Conservation (phyloP, 2,113 vertebrate species). For the Cyprinodon tularosa region DNA sequence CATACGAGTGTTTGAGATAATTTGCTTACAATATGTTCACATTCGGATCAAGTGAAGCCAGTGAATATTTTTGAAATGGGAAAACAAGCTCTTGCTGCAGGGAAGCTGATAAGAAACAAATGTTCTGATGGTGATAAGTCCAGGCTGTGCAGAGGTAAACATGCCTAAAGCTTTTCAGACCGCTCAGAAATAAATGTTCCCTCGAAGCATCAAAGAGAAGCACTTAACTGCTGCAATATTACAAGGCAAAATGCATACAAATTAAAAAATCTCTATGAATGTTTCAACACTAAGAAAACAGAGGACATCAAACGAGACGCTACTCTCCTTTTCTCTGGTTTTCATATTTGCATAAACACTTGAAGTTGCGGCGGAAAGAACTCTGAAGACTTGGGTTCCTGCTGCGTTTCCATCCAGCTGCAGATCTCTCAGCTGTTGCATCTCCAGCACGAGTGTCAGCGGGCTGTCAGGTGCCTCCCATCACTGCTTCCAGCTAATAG, state of each 20-base stretch:
- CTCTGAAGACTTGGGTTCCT: neutral
- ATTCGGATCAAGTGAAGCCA: neutral
- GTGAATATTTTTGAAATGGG: neutral
- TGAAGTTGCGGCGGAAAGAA: neutral
- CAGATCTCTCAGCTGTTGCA: neutral
- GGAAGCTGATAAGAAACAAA: conserved; percentile 9
- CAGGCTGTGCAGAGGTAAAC: neutral
- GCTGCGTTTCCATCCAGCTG: neutral
- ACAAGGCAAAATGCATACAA: neutral
- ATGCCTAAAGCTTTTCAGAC: neutral
- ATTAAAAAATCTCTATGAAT: neutral
- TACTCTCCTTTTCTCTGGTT: neutral
- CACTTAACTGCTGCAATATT: neutral
- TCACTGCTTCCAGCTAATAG: neutral
- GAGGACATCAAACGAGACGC: neutral
- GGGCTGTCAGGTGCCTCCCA: too few species aligned
- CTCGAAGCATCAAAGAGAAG: neutral
- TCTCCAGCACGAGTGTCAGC: neutral
- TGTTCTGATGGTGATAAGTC: neutral
- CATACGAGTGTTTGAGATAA: conserved; percentile 1
- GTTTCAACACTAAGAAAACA: neutral
- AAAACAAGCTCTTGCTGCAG: neutral
- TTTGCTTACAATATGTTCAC: neutral
- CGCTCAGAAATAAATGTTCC: neutral
- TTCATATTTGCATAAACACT: neutral